phyloP scores from a whole-genome alignment of 2,113 vertebrate genomes.

The Rhinoptilus africanus region DNA sequence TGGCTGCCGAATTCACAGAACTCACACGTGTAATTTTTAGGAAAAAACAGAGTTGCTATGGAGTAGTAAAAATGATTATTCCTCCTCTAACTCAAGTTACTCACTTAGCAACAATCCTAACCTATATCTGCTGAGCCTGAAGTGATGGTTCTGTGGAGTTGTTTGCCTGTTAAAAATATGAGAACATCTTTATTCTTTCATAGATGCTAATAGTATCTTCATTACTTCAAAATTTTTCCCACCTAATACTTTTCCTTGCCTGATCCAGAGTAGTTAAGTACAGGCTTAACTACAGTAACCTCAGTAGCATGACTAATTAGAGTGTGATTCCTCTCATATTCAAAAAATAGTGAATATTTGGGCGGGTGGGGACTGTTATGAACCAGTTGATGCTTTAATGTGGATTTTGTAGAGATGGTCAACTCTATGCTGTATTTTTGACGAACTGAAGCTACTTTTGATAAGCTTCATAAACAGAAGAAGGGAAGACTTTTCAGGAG shows the following conservation, averaged over 20 bases:
- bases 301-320: neutral
- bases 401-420: neutral
- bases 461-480: neutral
- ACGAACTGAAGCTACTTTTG: neutral
- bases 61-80: conserved; percentile 10
- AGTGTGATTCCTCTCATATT: neutral
- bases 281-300: neutral
- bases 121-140: neutral
- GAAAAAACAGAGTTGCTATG: conserved; percentile 26
- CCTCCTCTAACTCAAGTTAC: neutral
- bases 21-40: neutral
- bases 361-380: neutral
- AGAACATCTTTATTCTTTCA: neutral
- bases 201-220: neutral
- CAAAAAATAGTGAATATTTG: neutral
- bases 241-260: neutral
- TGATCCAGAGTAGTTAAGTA: neutral
- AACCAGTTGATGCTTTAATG: neutral
- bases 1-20: neutral
- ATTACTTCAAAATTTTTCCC: neutral
- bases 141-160: neutral
- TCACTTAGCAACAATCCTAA: conserved; percentile 41
- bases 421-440: neutral
- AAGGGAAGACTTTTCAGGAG: neutral
- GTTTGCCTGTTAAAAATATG: neutral